These are phyloP conservation scores for Amblyopsis hoosieri DNA, from an alignment of 2,797 vertebrate species.

Conservation along the genomic window DNA sequence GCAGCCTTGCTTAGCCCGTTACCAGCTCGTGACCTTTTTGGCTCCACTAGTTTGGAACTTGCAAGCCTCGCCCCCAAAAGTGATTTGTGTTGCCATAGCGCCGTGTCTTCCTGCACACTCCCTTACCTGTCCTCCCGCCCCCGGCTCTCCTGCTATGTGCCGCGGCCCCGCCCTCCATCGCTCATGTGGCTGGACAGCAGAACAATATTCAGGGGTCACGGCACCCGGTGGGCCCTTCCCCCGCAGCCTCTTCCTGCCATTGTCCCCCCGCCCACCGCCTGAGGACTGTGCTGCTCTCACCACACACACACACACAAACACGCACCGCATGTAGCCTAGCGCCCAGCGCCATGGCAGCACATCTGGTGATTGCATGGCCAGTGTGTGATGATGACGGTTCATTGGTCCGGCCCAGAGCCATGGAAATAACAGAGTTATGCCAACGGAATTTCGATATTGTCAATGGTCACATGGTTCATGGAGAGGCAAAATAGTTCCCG, in stretches of 20 bases:
- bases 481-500: no score
- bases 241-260: constrained; percentile 94
- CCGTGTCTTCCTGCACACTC: neutral
- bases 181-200: constrained; percentile 69
- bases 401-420: no score
- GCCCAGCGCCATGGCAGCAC: no score
- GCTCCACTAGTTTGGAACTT: neutral
- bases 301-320: constrained; percentile 32
- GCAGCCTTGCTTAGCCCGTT: no score
- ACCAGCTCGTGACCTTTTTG: neutral
- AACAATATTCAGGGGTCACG: constrained; percentile 93
- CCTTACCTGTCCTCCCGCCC: constrained; percentile 18
- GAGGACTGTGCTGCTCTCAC: constrained; percentile 54
- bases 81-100: no score
- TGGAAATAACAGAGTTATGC: no score
- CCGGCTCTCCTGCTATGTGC: constrained; percentile 35
- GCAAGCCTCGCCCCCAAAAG: no score
- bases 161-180: constrained; percentile 56
- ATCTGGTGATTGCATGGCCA: no score
- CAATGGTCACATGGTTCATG: no score
- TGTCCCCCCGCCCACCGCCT: constrained; percentile 75
- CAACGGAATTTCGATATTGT: no score
- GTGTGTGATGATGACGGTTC: no score
- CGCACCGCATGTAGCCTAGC: neutral
- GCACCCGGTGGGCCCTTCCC: constrained; percentile 82